phyloP scores from a whole-genome alignment of 1,140 invertebrate genomes.

The Aphaenogaster ashmeadi region DNA sequence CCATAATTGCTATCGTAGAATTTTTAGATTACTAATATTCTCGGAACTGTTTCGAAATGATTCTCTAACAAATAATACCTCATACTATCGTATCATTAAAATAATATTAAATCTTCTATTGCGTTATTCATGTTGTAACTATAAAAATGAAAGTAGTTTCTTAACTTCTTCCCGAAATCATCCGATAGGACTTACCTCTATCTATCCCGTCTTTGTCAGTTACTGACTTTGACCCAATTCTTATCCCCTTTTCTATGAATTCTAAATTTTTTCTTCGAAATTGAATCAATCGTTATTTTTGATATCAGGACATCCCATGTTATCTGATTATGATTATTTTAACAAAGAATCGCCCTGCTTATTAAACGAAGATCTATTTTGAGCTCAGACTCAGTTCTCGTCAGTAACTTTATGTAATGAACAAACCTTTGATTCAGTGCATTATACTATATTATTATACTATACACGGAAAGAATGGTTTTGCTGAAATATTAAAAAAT shows the following conservation, averaged over 20 bases:
- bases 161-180: background rate
- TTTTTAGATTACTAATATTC: background rate
- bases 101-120: background rate
- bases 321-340: background rate
- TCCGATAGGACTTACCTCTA: background rate
- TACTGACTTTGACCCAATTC: background rate
- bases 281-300: background rate
- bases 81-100: no score
- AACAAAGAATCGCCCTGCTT: background rate
- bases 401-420: background rate
- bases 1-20: background rate
- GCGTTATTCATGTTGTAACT: background rate
- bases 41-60: background rate
- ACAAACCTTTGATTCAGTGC: background rate
- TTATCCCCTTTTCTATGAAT: background rate
- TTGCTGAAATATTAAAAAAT: no score
- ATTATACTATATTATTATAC: background rate
- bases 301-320: background rate
- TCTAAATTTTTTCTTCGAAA: background rate
- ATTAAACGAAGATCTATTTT: background rate
- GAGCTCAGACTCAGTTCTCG: background rate
- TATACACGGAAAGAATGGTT: no score
- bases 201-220: no score
- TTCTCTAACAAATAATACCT: background rate
- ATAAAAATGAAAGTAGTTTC: background rate